These are phyloP conservation scores for Paracyclopina nana DNA, from an alignment of 1,140 invertebrate species.

Conservation along the genomic window DNA sequence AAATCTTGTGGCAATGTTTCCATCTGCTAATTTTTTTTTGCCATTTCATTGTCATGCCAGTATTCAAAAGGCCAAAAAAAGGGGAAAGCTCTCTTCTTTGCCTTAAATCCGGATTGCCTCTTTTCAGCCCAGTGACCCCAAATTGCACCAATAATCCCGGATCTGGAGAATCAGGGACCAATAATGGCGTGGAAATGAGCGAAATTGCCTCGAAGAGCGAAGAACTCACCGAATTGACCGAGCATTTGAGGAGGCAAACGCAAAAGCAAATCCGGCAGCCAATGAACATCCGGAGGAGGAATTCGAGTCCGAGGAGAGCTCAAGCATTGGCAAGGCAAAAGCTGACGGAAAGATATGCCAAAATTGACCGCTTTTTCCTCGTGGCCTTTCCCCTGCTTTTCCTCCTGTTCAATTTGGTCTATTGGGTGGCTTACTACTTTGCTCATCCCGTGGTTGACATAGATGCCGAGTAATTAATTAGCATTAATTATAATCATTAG, in stretches of 20 bases:
- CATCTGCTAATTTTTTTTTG: too few relatives aligned
- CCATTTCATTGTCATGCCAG: too few relatives aligned
- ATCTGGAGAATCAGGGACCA: neutral
- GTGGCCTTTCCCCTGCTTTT: slow-evolving; percentile 13
- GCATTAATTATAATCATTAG: too few relatives aligned
- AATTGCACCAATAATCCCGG: too few relatives aligned
- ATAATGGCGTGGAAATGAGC: neutral
- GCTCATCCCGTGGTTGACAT: too few relatives aligned
- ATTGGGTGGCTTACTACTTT: slow-evolving; percentile 11
- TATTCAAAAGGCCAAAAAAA: too few relatives aligned
- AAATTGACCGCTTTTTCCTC: slow-evolving; percentile 13
- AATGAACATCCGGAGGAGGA: neutral
- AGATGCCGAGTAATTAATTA: too few relatives aligned
- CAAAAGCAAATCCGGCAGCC: neutral
- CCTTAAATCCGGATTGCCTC: too few relatives aligned
- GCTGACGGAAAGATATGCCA: neutral
- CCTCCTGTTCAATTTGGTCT: slow-evolving; percentile 11
- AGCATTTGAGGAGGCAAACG: neutral
- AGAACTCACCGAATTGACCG: neutral
- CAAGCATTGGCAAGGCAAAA: neutral
- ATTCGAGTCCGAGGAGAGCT: too few relatives aligned
- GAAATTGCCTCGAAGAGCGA: neutral
- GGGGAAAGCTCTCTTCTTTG: too few relatives aligned
- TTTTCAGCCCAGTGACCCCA: too few relatives aligned
- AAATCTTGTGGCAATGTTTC: too few relatives aligned